These are phyloP conservation scores for Triplophysa siluroides DNA, from an alignment of 2,113 vertebrate species.

Conservation along the genomic window DNA sequence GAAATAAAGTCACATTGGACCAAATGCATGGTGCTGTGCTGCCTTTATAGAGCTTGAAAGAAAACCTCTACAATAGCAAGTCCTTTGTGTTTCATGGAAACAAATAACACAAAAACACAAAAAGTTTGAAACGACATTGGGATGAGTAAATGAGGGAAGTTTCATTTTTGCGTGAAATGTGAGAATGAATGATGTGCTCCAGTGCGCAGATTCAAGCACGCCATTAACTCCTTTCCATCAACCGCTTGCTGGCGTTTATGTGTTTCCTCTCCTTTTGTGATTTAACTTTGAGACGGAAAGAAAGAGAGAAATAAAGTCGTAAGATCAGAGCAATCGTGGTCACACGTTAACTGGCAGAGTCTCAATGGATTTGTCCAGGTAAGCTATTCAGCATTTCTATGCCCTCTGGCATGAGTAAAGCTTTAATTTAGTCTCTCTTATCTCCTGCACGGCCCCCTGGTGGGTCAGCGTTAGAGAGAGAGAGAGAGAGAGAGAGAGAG, in stretches of 20 bases:
- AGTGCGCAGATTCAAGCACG: slow-evolving; percentile 1
- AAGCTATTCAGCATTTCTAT: slow-evolving; percentile 5
- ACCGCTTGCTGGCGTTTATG: background rate
- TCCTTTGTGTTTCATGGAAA: background rate
- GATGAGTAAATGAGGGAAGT: background rate
- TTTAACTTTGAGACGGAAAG: background rate
- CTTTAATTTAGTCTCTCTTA: slow-evolving; percentile 44
- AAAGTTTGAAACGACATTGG: background rate
- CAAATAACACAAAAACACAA: background rate
- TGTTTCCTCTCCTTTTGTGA: background rate
- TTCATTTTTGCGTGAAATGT: slow-evolving; percentile 18
- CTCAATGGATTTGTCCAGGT: slow-evolving; percentile 14
- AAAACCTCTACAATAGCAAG: no score
- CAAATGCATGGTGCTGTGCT: no score
- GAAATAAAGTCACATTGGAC: no score
- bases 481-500: slow-evolving; percentile 8
- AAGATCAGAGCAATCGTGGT: background rate
- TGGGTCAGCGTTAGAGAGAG: background rate
- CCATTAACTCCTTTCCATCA: background rate
- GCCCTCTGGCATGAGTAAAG: slow-evolving; percentile 18
- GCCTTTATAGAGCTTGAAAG: no score
- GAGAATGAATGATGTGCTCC: slow-evolving; percentile 33
- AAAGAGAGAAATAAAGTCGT: background rate
- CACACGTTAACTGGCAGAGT: background rate
- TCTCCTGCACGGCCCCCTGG: background rate